These are phyloP conservation scores for Menidia menidia DNA, from an alignment of 2,797 vertebrate species.

Conservation along the genomic window DNA sequence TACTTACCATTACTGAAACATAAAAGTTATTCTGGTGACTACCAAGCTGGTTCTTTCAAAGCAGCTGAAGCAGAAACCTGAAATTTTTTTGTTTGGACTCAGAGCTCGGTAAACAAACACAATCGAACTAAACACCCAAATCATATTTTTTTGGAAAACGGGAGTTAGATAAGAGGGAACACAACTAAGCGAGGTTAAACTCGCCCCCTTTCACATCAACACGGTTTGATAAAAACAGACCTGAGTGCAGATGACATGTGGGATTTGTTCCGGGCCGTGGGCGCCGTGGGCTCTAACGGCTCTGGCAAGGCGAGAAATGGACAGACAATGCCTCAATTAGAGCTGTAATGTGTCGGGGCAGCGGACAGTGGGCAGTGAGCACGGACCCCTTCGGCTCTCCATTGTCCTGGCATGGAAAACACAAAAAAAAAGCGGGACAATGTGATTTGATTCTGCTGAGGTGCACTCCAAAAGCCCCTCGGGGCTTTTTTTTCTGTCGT, in stretches of 20 bases:
- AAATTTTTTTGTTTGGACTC: not conserved
- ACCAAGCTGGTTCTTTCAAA: too few species aligned
- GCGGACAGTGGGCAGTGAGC: slow-evolving; percentile 11
- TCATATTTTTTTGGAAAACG: too few species aligned
- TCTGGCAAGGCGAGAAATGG: slow-evolving; percentile 38
- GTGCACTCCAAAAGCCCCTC: slow-evolving; percentile 26
- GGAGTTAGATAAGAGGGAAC: not conserved
- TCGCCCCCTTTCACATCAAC: not conserved
- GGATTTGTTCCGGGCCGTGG: slow-evolving; percentile 59
- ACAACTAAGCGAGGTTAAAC: not conserved
- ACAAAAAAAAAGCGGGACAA: slow-evolving; percentile 47
- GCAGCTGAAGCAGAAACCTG: too few species aligned
- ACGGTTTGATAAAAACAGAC: slow-evolving; percentile 16
- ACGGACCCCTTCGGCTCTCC: slow-evolving; percentile 20
- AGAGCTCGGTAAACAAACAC: too few species aligned
- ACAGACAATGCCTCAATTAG: slow-evolving; percentile 53
- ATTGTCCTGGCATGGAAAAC: slow-evolving; percentile 27
- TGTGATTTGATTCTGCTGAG: slow-evolving; percentile 52
- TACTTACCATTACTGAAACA: too few species aligned
- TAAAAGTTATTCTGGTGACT: too few species aligned
- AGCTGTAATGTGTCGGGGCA: slow-evolving; percentile 8
- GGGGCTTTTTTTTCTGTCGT: not conserved
- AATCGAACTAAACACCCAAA: not conserved
- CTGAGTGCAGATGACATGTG: slow-evolving; percentile 56
- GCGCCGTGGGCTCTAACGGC: slow-evolving; percentile 13